These are phyloP conservation scores for Caenorhabditis doughertyi DNA, from an alignment of 2,888 invertebrate genomes.

Conservation along the genomic window DNA sequence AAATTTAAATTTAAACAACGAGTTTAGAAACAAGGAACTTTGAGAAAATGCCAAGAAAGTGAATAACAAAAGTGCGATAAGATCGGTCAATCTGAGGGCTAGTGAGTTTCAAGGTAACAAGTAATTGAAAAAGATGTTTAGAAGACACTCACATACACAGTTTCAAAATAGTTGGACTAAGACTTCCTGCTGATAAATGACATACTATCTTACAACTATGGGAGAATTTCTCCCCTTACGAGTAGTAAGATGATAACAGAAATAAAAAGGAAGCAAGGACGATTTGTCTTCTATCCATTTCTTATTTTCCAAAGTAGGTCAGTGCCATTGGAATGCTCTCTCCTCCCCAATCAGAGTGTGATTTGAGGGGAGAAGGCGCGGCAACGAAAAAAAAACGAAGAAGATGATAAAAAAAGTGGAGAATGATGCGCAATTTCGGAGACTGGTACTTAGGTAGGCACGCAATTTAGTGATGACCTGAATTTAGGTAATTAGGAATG, in stretches of 20 bases:
- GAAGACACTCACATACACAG: slow-evolving; percentile 13
- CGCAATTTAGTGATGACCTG: slow-evolving; percentile 59
- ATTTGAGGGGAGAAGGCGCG: slow-evolving; percentile 21
- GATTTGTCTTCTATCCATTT: slow-evolving; percentile 44
- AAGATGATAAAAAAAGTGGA: slow-evolving; percentile 42
- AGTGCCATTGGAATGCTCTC: slow-evolving; percentile 66
- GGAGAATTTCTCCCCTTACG: neutral
- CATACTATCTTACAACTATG: slow-evolving; percentile 30
- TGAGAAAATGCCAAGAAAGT: slow-evolving; percentile 8
- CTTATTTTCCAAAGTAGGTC: slow-evolving; percentile 58
- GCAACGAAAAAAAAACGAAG: neutral
- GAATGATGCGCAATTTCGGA: slow-evolving; percentile 43
- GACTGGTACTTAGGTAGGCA: slow-evolving; percentile 56
- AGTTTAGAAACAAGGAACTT: slow-evolving; percentile 4
- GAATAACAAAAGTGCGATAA: slow-evolving; percentile 50
- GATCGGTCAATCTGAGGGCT: slow-evolving; percentile 38
- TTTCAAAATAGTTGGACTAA: slow-evolving; percentile 22
- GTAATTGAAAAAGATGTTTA: slow-evolving; percentile 5
- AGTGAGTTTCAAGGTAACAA: slow-evolving; percentile 55
- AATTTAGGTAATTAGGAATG: slow-evolving; percentile 50
- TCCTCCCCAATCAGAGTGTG: slow-evolving; percentile 49
- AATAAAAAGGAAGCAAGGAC: slow-evolving; percentile 55
- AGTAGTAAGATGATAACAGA: slow-evolving; percentile 22
- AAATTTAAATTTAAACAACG: slow-evolving; percentile 2
- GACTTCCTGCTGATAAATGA: slow-evolving; percentile 63